These are phyloP conservation scores for Xiphorhynchus elegans DNA, from an alignment of 2,113 vertebrate species.

Conservation along the genomic window DNA sequence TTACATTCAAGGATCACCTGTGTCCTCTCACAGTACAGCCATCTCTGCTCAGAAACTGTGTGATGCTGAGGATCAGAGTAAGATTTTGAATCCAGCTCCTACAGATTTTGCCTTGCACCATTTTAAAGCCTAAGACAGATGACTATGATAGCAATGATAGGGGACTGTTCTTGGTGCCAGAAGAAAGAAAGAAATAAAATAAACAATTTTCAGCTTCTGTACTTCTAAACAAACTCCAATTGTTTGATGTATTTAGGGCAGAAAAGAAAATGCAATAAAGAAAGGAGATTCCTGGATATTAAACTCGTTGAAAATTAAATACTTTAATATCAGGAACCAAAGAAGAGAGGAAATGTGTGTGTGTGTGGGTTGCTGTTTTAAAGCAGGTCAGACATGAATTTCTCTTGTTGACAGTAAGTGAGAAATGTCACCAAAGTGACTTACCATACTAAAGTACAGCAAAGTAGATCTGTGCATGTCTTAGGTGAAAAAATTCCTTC, in stretches of 20 bases:
- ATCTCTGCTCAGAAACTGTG: not conserved
- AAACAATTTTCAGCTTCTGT: not conserved
- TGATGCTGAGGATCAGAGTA: not conserved
- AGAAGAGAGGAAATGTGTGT: not conserved
- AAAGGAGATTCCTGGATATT: not conserved
- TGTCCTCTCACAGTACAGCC: not conserved
- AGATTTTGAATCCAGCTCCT: not conserved
- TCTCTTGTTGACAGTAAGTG: not conserved
- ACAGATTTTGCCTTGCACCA: not conserved
- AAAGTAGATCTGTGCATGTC: not conserved
- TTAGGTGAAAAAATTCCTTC: not conserved
- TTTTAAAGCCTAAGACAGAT: not conserved
- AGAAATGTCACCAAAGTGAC: not conserved
- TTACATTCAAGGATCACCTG: not conserved
- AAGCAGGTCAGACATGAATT: not conserved
- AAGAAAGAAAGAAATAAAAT: not conserved
- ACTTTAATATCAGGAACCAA: not conserved
- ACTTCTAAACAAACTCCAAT: not conserved
- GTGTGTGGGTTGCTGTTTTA: not conserved
- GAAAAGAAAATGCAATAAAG: not conserved
- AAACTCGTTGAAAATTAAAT: not conserved
- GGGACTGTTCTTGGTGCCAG: not conserved
- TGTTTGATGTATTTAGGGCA: not conserved
- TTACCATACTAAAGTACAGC: not conserved
- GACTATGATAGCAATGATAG: not conserved